These are phyloP conservation scores for Ivindomyrus marchei DNA, from an alignment of 2,113 vertebrate genomes.

Conservation along the genomic window DNA sequence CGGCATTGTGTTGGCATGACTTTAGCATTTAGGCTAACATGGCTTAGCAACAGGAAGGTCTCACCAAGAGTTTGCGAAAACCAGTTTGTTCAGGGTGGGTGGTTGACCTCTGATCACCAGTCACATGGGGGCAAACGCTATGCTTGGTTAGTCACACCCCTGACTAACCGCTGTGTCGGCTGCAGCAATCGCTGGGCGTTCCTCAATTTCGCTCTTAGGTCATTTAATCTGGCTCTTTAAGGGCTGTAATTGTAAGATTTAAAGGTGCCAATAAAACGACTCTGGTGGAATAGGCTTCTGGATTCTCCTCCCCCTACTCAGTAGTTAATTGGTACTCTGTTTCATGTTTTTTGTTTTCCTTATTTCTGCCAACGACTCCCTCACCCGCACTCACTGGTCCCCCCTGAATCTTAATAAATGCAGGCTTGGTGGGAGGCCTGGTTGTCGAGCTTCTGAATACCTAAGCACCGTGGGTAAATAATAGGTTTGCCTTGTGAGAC, in stretches of 20 bases:
- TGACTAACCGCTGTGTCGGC: background rate
- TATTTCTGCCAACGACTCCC: background rate
- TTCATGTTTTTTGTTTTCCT: background rate
- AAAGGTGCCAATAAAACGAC: background rate
- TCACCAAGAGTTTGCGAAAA: background rate
- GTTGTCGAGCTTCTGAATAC: background rate
- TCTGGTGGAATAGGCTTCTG: background rate
- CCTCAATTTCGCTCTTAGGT: background rate
- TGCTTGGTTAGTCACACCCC: background rate
- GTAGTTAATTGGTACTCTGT: background rate
- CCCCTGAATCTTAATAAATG: background rate
- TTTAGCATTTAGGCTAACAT: background rate
- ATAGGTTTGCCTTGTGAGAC: background rate
- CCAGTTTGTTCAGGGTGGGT: background rate
- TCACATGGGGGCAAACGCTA: background rate
- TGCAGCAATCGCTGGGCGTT: background rate
- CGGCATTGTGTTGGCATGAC: background rate
- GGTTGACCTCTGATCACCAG: background rate
- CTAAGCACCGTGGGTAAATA: background rate
- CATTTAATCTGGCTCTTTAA: slow-evolving; percentile 2
- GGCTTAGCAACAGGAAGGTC: background rate
- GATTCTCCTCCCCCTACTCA: background rate
- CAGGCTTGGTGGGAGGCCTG: background rate
- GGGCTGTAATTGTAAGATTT: slow-evolving; percentile 15
- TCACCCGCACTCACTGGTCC: background rate